Base-by-base conservation (phyloP, 2,113 vertebrate genomes). In the Brachionichthys hirsutus region DNA sequence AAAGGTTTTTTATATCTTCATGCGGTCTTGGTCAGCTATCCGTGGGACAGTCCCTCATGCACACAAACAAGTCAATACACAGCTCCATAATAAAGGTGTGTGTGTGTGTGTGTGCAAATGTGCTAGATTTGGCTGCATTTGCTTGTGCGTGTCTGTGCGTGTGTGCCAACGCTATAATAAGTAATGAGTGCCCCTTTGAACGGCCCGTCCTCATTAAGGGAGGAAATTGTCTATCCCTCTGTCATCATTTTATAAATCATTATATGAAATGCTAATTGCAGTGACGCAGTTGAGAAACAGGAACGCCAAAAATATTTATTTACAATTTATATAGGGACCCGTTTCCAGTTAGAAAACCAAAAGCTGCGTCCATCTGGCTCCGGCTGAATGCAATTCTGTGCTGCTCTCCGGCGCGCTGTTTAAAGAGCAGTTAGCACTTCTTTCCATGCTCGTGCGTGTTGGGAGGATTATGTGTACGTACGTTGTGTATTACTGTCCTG, bases 231-330 rank as follows among this genome's bases (percentile, higher is more conserved):
- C 61, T 67, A 66, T 72, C 52, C 35, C 57, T 54, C 82, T 74
- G 74, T 75, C 83, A 68, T 75, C 80, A 19, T 83, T 84, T 75
- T 73, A 67, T 85, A 70, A 87, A 85, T 73, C 62, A 83, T 75
- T 50, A 80, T 54, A 69, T 69, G 74, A 77, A 78, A 62, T 45
- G 50, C 35, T 66, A 78, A 83, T 73, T 82, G 77, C 75, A 36
- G 62, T 81, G 80, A 83, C 66, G 72, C 48, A 44, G 49, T 51
- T 62, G 24, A 73, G 73, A 75, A 78, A 69, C 34, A 38, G 58
- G 50, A 60, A 71, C 53, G 57, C 54, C 60, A 81, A 76, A n/a
- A 76, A 80, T 84, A 84, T 85, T 87, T 87, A 80, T 87, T 85
- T 81, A 73, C 67, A 77, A 65, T 78, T 81, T 75, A 47, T 52